Base-by-base conservation (phyloP, 2,888 invertebrate genomes). In the Chouioia cunea region DNA sequence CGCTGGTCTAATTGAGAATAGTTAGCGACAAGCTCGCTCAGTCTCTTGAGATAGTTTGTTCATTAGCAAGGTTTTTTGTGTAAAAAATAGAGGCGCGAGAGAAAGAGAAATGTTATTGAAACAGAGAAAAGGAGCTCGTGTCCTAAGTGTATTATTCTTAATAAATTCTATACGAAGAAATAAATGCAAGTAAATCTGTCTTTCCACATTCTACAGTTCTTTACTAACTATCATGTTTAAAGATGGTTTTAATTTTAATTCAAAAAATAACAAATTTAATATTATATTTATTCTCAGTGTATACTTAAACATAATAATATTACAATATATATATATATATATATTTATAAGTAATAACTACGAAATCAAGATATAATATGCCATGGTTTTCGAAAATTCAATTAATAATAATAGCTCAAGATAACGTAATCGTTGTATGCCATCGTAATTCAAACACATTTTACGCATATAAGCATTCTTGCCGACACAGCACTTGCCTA, bases 71-170 rank as follows among this genome's bases (percentile, higher is more conserved):
- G 79, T 78, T 6, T 79, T 80, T 81, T 76, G 73, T 77, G 73
- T 75, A 71, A 36, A 10, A 36, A 36, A 6, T 36, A 10, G 36
- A 36, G 36, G 10, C 36, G 36, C 36, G 36, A 6, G 2, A 2
- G 27, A 27, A 6, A 27, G 27, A 27, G 27, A 27, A 27, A 27
- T 27, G 27, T 27, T 27, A 2, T 27, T 27, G 27, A 27, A 27
- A 73, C 70, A 58, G 67, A 59, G 60, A 48, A 63, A 70, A 68
- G 74, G 70, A 74, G 60, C 65, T n/a, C 70, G 57, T 48, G 44
- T 63, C 71, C 75, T 67, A 72, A 6, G 73, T 78, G 77, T 80
- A 81, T 82, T 82, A 80, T 79, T 80, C 81, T 80, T 80, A 77
- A 81, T 79, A 82, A 80, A 77, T 79, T 80, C 75, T 73, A 70